A percentile compares a stretch with the other conserved stretches of the same genome.
Conservation (phyloP, 2,113 vertebrate species). For the Crotalus helleri region DNA sequence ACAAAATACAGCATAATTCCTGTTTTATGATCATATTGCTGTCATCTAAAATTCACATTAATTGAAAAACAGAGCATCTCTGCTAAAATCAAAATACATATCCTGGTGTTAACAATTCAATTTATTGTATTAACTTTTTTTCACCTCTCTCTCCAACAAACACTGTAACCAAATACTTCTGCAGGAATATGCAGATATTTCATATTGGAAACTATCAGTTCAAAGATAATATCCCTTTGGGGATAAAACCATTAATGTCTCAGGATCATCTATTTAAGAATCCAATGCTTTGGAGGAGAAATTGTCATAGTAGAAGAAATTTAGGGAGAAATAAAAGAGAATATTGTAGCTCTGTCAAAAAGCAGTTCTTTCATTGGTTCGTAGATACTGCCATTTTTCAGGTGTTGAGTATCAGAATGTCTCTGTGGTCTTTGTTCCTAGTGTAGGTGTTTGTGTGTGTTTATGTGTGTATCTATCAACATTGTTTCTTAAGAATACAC, state of each 20-base stretch:
- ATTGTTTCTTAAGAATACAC: background rate
- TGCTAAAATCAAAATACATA: background rate
- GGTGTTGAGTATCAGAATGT: background rate
- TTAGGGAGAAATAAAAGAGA: slow-evolving; percentile 10
- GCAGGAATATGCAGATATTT: background rate
- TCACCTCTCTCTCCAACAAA: background rate
- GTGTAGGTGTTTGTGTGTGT: background rate
- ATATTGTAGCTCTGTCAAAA: background rate
- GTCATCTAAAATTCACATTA: background rate
- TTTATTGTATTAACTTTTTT: background rate
- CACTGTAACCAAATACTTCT: background rate
- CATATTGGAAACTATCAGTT: background rate
- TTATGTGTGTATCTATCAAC: background rate
- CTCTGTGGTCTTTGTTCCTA: background rate
- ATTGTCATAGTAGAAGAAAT: slow-evolving; percentile 21
- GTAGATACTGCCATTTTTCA: background rate
- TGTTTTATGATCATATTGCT: background rate
- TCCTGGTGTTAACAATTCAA: background rate
- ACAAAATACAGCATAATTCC: background rate
- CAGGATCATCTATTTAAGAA: slow-evolving; percentile 23
- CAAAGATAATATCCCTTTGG: slow-evolving; percentile 1
- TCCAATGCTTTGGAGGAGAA: slow-evolving; percentile 7
- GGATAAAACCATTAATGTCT: slow-evolving; percentile 28
- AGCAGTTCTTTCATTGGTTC: background rate
- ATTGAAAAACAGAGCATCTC: background rate